Conservation (phyloP, 2,113 vertebrate genomes). For the Clarias gariepinus region DNA sequence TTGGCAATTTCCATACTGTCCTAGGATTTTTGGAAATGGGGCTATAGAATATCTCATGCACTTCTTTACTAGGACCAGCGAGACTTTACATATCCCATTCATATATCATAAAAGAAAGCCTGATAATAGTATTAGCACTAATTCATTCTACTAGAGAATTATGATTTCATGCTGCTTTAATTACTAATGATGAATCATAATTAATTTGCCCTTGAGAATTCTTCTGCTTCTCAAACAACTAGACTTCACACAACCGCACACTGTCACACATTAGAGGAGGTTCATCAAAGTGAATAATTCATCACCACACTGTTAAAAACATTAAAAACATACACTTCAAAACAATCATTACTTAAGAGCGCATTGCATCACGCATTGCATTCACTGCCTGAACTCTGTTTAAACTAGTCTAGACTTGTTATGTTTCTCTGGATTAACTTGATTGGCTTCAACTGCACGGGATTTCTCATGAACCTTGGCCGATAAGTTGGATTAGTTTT, state of each 20-base stretch:
- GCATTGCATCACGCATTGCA: too few species aligned
- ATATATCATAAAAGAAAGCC: not conserved
- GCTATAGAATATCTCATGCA: not conserved
- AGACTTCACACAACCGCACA: not conserved
- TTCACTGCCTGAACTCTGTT: not conserved
- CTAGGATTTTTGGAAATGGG: too few species aligned
- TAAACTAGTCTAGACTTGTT: not conserved
- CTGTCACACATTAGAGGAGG: not conserved
- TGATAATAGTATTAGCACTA: not conserved
- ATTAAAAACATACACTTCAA: not conserved
- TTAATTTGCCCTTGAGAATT: not conserved
- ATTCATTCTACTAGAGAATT: not conserved
- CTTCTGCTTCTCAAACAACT: not conserved
- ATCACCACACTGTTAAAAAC: constrained; percentile 1
- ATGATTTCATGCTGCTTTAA: not conserved
- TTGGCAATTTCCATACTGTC: too few species aligned
- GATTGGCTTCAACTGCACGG: not conserved
- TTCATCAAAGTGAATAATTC: constrained; percentile 11
- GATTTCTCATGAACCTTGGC: not conserved
- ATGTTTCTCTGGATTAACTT: not conserved
- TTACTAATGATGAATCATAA: not conserved
- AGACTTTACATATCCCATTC: not conserved
- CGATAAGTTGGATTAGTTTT: not conserved
- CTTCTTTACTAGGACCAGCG: not conserved
- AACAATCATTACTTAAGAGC: not conserved